Percentiles rank a stretch among this genome's conserved stretches.
phyloP scores from a whole-genome alignment of 2,113 vertebrate species.

The Gallinago paraguaiae region DNA sequence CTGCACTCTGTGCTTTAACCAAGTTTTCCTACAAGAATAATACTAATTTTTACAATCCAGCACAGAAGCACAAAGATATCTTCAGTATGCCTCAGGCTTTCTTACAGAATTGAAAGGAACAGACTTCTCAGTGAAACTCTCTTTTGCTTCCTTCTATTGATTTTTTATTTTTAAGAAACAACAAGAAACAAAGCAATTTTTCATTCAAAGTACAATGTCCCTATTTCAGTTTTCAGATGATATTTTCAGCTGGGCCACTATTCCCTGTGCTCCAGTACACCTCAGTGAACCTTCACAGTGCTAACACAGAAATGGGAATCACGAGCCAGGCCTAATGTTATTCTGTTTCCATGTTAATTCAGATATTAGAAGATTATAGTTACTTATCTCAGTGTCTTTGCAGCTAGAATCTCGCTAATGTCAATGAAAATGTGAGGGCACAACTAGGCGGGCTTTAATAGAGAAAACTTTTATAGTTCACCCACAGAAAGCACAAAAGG shows the following conservation, averaged over 20 bases:
- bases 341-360: neutral
- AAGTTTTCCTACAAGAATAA: neutral
- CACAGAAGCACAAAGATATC: neutral
- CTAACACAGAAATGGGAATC: neutral
- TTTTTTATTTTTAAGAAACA: neutral
- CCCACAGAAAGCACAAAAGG: neutral
- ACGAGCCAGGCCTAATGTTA: neutral
- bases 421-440: neutral
- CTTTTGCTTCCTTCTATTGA: neutral
- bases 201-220: neutral
- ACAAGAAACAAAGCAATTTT: neutral
- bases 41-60: neutral
- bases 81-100: neutral
- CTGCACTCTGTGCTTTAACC: neutral
- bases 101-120: neutral
- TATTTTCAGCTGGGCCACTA: neutral
- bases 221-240: neutral
- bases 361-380: neutral
- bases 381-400: neutral
- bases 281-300: neutral
- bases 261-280: neutral
- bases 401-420: neutral
- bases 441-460: neutral
- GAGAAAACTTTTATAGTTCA: neutral
- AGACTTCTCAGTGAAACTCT: neutral